phyloP scores from a whole-genome alignment of 2,113 vertebrate genomes.

The Ascaphus truei region DNA sequence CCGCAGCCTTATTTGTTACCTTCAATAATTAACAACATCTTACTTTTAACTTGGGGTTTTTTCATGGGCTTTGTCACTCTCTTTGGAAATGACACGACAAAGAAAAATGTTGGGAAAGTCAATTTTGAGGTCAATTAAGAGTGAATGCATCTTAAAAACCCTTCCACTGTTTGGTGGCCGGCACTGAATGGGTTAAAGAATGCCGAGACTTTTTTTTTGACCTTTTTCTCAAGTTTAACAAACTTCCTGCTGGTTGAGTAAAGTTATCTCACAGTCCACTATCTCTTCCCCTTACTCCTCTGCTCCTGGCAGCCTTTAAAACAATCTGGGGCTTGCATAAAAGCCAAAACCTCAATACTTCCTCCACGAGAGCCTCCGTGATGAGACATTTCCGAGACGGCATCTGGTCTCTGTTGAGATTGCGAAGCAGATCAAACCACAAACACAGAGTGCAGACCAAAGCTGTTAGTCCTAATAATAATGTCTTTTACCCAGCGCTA shows the following conservation, averaged over 20 bases:
- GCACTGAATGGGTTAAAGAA: no score
- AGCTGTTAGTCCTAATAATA: constrained; percentile 4
- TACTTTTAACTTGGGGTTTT: no score
- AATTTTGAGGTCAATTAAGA: no score
- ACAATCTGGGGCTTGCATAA: background rate
- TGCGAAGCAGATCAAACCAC: background rate
- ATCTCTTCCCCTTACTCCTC: background rate
- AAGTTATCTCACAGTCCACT: background rate
- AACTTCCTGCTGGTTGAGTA: background rate
- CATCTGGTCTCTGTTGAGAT: constrained; percentile 10
- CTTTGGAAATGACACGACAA: no score
- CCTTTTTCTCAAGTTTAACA: background rate
- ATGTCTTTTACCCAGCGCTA: background rate
- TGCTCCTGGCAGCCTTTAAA: no score
- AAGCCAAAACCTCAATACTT: background rate
- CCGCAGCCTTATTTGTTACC: no score
- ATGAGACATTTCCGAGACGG: constrained; percentile 9
- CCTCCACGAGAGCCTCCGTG: background rate
- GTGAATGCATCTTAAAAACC: no score
- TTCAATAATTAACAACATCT: no score
- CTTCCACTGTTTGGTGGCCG: no score
- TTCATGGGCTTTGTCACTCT: no score
- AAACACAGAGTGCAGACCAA: background rate
- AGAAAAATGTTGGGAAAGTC: no score
- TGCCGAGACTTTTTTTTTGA: no score